These are phyloP conservation scores for Tupiocoris notatus DNA, from an alignment of 2,888 invertebrate genomes.

Conservation along the genomic window DNA sequence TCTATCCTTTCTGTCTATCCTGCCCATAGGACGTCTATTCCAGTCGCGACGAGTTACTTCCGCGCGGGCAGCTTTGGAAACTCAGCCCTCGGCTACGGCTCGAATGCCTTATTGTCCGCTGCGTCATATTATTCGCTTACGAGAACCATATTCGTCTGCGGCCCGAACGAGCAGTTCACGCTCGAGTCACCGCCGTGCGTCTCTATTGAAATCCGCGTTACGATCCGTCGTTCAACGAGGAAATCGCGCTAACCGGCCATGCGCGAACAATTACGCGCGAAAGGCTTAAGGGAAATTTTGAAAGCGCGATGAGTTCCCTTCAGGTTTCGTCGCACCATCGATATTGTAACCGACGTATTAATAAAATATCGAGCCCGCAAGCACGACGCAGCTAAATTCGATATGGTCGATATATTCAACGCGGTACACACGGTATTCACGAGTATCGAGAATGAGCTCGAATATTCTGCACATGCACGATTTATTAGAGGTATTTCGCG, in stretches of 20 bases:
- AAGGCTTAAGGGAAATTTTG: too few relatives aligned
- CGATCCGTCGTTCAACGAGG: background rate
- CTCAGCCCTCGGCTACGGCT: background rate
- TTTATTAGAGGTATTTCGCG: too few relatives aligned
- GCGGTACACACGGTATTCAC: too few relatives aligned
- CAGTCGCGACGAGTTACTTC: background rate
- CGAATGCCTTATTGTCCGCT: background rate
- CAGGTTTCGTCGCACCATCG: too few relatives aligned
- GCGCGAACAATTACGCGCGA: background rate
- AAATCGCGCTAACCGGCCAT: background rate
- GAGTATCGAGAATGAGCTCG: too few relatives aligned
- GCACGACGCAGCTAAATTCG: too few relatives aligned
- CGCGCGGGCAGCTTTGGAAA: background rate
- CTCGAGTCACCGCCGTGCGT: background rate
- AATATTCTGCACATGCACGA: too few relatives aligned
- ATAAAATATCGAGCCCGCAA: too few relatives aligned
- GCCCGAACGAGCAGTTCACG: background rate
- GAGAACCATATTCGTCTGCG: background rate
- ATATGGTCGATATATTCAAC: too few relatives aligned
- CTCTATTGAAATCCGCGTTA: background rate
- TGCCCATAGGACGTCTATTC: background rate
- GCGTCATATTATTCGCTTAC: background rate
- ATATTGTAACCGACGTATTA: too few relatives aligned
- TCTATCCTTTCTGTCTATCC: too few relatives aligned
- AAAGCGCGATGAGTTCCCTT: too few relatives aligned